Evolutionary conservation across 2,888 invertebrate genomes (phyloP).

Genomic region (Drosophila picticornis): DNA sequence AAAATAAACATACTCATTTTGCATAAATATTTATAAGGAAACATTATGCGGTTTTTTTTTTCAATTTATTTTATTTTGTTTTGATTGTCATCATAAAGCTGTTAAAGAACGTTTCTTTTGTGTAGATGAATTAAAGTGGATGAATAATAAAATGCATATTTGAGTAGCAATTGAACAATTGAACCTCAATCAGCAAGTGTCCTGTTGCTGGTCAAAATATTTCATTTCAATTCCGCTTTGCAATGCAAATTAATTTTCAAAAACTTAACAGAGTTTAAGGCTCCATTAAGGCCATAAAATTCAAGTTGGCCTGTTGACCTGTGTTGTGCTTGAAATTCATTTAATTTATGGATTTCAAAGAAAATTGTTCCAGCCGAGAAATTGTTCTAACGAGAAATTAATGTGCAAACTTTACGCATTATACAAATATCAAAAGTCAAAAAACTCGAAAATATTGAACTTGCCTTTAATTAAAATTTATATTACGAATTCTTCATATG

Average conservation of each 20-base stretch:
- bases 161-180: neutral
- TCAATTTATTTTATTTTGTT: too few species aligned
- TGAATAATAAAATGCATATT: constrained; percentile 12
- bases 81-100: constrained; percentile 24
- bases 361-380: constrained; percentile 14
- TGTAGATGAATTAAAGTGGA: neutral
- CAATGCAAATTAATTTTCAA: constrained; percentile 65
- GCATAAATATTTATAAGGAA: constrained; percentile 57
- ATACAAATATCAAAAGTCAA: constrained; percentile 24
- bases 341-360: constrained; percentile 36
- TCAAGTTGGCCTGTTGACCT: neutral
- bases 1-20: constrained; percentile 62
- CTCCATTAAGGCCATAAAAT: constrained; percentile 14
- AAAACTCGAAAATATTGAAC: constrained; percentile 16
- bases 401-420: constrained; percentile 62
- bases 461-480: constrained; percentile 13
- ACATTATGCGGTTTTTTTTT: constrained; percentile 3
- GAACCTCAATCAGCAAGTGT: neutral
- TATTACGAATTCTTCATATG: constrained; percentile 12
- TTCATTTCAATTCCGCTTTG: constrained; percentile 62
- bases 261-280: neutral
- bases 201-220: constrained; percentile 19
- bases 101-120: constrained; percentile 5
- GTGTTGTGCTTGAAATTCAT: constrained; percentile 32
- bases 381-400: constrained; percentile 56